These are phyloP conservation scores for Poeciliopsis presidionis DNA, from an alignment of 2,797 vertebrate species.

Conservation along the genomic window DNA sequence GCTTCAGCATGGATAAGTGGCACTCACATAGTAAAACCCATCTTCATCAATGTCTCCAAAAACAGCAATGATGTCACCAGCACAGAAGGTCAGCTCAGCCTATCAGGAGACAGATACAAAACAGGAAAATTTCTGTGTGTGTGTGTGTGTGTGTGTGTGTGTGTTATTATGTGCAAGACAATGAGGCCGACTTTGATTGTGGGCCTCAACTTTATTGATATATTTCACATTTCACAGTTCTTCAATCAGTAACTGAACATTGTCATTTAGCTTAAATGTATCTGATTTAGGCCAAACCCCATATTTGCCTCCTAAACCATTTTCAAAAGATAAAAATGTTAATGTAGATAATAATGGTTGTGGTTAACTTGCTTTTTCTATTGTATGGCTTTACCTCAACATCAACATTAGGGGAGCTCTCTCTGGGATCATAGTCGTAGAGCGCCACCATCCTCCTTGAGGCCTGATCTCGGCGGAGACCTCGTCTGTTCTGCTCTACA, in stretches of 20 bases:
- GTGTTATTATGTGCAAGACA: background rate
- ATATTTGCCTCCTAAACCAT: background rate
- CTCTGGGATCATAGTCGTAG: conserved; percentile 95
- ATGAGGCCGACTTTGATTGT: background rate
- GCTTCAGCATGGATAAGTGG: background rate
- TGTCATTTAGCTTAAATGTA: background rate
- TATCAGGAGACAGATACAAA: conserved; percentile 63
- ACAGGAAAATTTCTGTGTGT: background rate
- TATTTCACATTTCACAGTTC: background rate
- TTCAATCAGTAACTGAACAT: background rate
- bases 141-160: background rate
- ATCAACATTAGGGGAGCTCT: conserved; percentile 97
- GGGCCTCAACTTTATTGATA: background rate
- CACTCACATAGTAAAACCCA: conserved; percentile 97
- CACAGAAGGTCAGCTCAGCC: conserved; percentile 96
- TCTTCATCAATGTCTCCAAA: conserved; percentile 98
- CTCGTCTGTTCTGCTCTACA: conserved; percentile 87
- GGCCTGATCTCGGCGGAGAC: conserved; percentile 78
- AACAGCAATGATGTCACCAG: conserved; percentile 94
- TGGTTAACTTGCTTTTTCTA: background rate
- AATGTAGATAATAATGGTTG: background rate
- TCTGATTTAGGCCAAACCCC: background rate
- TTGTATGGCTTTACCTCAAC: conserved; percentile 86
- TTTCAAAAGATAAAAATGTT: background rate
- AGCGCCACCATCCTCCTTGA: conserved; percentile 95